These are phyloP conservation scores for Philypnodon macrostomus DNA, from an alignment of 2,797 vertebrate genomes.

Conservation along the genomic window DNA sequence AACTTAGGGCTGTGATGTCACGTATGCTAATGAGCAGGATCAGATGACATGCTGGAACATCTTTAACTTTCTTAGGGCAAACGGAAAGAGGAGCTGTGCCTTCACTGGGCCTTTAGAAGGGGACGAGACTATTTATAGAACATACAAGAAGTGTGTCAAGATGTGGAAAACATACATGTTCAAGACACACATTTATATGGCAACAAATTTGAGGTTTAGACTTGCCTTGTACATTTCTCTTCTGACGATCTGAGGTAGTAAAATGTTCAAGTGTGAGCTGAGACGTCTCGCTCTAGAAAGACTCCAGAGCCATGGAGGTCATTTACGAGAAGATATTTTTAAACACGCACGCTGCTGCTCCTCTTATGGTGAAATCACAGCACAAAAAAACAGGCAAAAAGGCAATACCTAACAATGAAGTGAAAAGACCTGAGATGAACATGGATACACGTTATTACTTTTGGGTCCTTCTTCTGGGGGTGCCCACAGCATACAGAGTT, in stretches of 20 bases:
- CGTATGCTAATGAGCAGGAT: constrained; percentile 66
- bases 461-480: too few species aligned
- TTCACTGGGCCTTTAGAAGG: constrained; percentile 69
- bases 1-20: constrained; percentile 79
- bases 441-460: too few species aligned
- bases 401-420: too few species aligned
- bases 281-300: constrained; percentile 5
- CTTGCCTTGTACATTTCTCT: accelerated
- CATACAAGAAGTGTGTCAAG: constrained; percentile 40
- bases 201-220: too few species aligned
- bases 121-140: constrained; percentile 86
- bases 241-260: not conserved
- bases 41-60: constrained; percentile 82
- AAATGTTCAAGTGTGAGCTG: constrained; percentile 12
- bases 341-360: constrained; percentile 56
- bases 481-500: too few species aligned
- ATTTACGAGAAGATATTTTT: constrained; percentile 74
- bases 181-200: constrained; percentile 45
- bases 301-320: constrained; percentile 18
- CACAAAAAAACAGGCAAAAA: constrained; percentile 42
- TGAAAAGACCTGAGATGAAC: too few species aligned
- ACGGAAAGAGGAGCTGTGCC: constrained; percentile 75
- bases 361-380: constrained; percentile 69
- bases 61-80: constrained; percentile 99
- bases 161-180: constrained; percentile 36